Evolutionary conservation across 2,113 vertebrate genomes (phyloP), one percentile per base, ranked within the genome.

Genomic region (Recurvirostra avosetta): DNA sequence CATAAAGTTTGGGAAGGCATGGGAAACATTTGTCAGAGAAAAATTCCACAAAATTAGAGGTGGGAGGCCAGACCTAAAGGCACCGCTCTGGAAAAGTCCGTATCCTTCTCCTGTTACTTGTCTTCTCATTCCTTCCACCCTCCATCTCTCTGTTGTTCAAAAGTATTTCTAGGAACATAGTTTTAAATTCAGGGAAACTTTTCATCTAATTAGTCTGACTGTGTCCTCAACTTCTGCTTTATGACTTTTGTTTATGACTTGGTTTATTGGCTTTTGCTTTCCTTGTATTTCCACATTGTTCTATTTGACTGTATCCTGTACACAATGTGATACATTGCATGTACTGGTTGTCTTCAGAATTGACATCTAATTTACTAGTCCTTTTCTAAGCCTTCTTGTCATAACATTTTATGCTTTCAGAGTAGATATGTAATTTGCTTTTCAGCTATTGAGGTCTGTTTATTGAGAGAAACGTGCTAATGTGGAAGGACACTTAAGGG

Each of bases 321-420:
- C 20, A 26, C 11, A 50, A 16, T 1, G 2, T 5, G n/a, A 6
- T 41, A 75, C 5, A 43, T 61, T 75, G 34, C 43, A 53, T 20
- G 11, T 68, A 53, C 5, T 34, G 36, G 12, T 49, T 62, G 22
- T 65, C 68, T 77, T 70, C 45, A 74, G 50, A 94, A 67, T 1
- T 71, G 62, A 61, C 34, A 66, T 59, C 75, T 77, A 56, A 76
- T 83, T 92, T 88, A 53, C 63, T 63, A 15, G 7, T 76, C 15
- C 15, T 82, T 73, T 93, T 82, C 50, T 53, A 85, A 88, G 43
- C 7, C 10, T 88, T 90, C 20, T 59, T 94, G 62, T 88, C 67
- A 90, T 56, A 92, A 85, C 19, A 73, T 71, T 36, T 80, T 70
- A 34, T 22, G 8, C 55, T 95, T 92, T 80, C 61, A 66, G 23